These are phyloP conservation scores for Griposia aprilina DNA, from an alignment of 2,888 invertebrate species.

Conservation along the genomic window DNA sequence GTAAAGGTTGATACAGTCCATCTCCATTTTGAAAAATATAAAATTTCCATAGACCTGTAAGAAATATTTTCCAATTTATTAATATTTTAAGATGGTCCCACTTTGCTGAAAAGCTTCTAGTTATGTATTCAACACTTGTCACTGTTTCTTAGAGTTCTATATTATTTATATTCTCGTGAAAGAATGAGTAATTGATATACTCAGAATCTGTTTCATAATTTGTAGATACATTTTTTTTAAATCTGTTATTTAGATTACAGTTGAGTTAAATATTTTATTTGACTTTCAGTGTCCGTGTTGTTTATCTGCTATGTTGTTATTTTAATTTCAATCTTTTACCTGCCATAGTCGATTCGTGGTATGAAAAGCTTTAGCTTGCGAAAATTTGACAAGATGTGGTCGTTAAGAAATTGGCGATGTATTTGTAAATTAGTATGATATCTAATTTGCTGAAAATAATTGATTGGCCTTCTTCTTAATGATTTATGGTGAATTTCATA, in stretches of 20 bases:
- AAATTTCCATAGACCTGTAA: background rate
- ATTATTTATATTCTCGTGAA: constrained; percentile 40
- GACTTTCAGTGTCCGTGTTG: constrained; percentile 1
- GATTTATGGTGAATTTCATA: background rate
- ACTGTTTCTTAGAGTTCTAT: constrained; percentile 18
- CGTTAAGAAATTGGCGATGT: background rate
- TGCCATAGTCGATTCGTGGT: background rate
- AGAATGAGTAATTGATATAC: constrained; percentile 31
- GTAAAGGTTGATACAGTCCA: background rate
- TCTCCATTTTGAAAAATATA: background rate
- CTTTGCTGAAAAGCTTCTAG: constrained; percentile 11
- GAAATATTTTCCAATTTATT: constrained; percentile 6
- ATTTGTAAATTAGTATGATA: background rate
- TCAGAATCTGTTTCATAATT: background rate
- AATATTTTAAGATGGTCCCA: constrained; percentile 37
- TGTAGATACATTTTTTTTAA: background rate
- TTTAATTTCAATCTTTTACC: constrained; percentile 5
- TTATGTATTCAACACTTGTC: constrained; percentile 46
- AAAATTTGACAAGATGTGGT: background rate
- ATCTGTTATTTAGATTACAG: constrained; percentile 14
- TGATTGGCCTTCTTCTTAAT: background rate
- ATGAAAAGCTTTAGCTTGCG: background rate
- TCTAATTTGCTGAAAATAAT: background rate
- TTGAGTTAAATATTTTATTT: constrained; percentile 33
- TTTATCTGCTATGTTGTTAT: background rate